A percentile compares a stretch with the other conserved stretches of the same genome.
phyloP scores from a whole-genome alignment of 2,113 vertebrate species.

The Formicarius rufipectus region DNA sequence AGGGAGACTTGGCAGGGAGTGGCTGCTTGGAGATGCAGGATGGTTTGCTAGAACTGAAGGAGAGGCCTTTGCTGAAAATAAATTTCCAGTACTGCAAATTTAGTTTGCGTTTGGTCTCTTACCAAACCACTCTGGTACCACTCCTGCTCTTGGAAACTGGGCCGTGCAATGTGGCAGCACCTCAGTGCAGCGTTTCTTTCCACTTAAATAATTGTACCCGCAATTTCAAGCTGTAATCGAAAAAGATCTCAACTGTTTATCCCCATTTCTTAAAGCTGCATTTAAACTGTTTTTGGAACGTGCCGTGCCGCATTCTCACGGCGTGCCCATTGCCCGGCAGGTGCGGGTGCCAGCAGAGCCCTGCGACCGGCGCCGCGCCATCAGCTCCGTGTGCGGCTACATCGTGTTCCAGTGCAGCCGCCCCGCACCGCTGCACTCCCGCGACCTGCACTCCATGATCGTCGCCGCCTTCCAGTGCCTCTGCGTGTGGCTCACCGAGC shows the following conservation, averaged over 20 bases:
- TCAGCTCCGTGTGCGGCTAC: slow-evolving; percentile 90
- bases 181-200: background rate
- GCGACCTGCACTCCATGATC: slow-evolving; percentile 97
- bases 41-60: background rate
- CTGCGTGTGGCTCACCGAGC: slow-evolving; percentile 94
- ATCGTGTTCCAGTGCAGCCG: slow-evolving; percentile 95
- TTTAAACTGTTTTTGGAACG: too few relatives aligned
- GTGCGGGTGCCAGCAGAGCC: slow-evolving; percentile 86
- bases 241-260: background rate
- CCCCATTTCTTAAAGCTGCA: background rate
- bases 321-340: slow-evolving; percentile 49
- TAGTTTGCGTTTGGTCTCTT: background rate
- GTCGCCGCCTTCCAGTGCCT: slow-evolving; percentile 97
- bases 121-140: background rate
- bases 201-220: background rate
- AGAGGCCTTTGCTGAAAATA: background rate
- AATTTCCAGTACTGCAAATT: background rate
- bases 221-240: background rate
- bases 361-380: slow-evolving; percentile 83
- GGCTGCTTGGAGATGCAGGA: background rate
- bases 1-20: background rate
- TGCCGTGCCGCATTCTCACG: too few relatives aligned
- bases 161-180: background rate
- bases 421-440: slow-evolving; percentile 90
- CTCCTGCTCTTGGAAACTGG: background rate